Conservation (phyloP, 2,888 invertebrate species). For the Torymus texanus region DNA sequence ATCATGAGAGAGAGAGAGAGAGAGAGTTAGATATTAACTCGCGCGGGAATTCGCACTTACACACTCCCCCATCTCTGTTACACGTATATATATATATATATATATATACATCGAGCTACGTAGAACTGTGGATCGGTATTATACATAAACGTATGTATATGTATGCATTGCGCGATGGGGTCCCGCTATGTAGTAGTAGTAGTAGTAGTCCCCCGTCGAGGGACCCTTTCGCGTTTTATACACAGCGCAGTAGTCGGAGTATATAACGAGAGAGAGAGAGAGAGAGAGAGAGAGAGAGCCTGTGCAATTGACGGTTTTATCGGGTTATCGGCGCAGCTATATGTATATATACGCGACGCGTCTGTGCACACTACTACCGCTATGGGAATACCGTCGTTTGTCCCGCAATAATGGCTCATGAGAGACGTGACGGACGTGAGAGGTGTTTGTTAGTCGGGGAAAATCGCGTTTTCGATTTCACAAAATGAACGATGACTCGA, state of each 20-base stretch:
- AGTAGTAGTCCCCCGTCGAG: background rate
- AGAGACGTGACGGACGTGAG: constrained; percentile 47
- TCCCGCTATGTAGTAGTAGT: no score
- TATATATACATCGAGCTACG: no score
- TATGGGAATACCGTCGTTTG: constrained; percentile 45
- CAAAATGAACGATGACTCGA: background rate
- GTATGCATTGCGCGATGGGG: no score
- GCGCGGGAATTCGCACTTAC: constrained; percentile 62
- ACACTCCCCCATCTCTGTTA: background rate
- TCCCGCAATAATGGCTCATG: constrained; percentile 48
- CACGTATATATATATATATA: background rate
- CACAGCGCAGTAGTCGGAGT: background rate
- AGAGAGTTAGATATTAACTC: constrained; percentile 67
- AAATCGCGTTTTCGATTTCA: constrained; percentile 41
- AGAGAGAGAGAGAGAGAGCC: no score
- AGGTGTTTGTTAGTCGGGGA: constrained; percentile 50
- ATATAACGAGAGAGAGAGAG: constrained; percentile 62
- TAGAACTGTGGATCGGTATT: no score
- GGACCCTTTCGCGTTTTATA: background rate
- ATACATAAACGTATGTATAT: no score
- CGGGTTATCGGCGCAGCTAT: constrained; percentile 48
- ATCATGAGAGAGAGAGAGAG: constrained; percentile 60
- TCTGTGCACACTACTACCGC: constrained; percentile 22
- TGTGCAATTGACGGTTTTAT: constrained; percentile 65
- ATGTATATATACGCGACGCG: no score